Conservation (phyloP, 2,797 vertebrate species). For the Esox lucius region DNA sequence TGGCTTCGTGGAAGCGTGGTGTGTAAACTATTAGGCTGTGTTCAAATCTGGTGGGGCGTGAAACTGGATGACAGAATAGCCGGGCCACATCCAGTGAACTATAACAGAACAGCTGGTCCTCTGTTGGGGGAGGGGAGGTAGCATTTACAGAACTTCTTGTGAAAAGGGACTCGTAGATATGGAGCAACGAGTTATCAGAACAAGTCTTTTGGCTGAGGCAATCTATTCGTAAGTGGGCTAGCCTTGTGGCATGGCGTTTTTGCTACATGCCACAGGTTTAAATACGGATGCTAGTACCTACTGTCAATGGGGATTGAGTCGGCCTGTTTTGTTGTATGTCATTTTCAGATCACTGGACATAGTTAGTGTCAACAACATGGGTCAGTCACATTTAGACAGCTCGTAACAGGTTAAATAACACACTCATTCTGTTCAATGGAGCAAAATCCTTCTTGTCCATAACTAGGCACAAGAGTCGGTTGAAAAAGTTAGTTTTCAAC, state of each 20-base stretch:
- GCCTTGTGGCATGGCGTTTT: background rate
- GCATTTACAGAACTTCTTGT: background rate
- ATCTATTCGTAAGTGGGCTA: background rate
- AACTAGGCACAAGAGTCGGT: too few relatives aligned
- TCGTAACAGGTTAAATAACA: background rate
- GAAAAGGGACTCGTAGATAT: background rate
- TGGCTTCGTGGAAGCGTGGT: background rate
- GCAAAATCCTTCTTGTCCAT: background rate
- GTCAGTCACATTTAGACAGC: background rate
- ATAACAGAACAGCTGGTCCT: slow-evolving; percentile 69
- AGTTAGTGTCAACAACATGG: background rate
- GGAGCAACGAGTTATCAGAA: background rate
- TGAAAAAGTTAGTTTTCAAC: too few relatives aligned
- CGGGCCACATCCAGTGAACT: slow-evolving; percentile 57
- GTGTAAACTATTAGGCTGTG: background rate
- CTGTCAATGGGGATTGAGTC: background rate
- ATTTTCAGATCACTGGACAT: background rate
- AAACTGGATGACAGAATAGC: background rate
- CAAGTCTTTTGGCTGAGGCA: background rate
- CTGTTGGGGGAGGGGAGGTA: slow-evolving; percentile 32
- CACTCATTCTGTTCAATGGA: background rate
- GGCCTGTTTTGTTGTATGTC: background rate
- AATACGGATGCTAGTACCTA: background rate
- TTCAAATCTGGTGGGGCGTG: background rate
- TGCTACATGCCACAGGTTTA: background rate